phyloP scores from a whole-genome alignment of 2,888 invertebrate species.

The Iselma pallidipennis region DNA sequence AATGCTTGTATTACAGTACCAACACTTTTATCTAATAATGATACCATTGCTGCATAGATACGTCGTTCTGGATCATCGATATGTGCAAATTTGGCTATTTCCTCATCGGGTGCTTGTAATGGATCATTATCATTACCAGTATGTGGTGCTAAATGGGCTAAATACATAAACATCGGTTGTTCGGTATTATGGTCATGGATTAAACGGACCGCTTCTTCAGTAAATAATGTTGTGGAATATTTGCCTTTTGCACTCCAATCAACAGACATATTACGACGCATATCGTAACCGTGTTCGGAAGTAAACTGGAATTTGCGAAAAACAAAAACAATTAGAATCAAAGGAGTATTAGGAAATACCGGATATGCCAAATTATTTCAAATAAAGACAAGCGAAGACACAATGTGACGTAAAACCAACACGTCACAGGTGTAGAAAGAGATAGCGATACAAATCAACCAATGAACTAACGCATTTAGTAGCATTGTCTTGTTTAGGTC shows the following conservation, averaged over 20 bases:
- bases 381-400: too few relatives aligned
- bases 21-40: slow-evolving; percentile 85
- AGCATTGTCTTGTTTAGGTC: too few relatives aligned
- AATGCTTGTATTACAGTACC: slow-evolving; percentile 77
- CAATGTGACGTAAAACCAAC: too few relatives aligned
- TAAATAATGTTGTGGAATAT: slow-evolving; percentile 70
- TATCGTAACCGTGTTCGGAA: slow-evolving; percentile 62
- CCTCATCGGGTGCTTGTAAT: slow-evolving; percentile 74
- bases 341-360: slow-evolving; percentile 1
- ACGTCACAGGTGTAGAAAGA: too few relatives aligned
- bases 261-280: slow-evolving; percentile 62
- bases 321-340: not conserved
- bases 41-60: slow-evolving; percentile 85
- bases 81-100: slow-evolving; percentile 67
- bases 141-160: slow-evolving; percentile 72
- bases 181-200: slow-evolving; percentile 60
- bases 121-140: slow-evolving; percentile 65
- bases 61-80: slow-evolving; percentile 69
- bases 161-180: slow-evolving; percentile 68
- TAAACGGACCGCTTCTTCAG: slow-evolving; percentile 65
- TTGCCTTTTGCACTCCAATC: slow-evolving; percentile 61
- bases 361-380: too few relatives aligned
- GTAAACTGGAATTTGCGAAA: slow-evolving; percentile 46
- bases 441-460: too few relatives aligned
- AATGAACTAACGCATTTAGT: too few relatives aligned